These are phyloP conservation scores for Macroteleia sp. DNA, from an alignment of 2,888 invertebrate genomes.

Conservation along the genomic window DNA sequence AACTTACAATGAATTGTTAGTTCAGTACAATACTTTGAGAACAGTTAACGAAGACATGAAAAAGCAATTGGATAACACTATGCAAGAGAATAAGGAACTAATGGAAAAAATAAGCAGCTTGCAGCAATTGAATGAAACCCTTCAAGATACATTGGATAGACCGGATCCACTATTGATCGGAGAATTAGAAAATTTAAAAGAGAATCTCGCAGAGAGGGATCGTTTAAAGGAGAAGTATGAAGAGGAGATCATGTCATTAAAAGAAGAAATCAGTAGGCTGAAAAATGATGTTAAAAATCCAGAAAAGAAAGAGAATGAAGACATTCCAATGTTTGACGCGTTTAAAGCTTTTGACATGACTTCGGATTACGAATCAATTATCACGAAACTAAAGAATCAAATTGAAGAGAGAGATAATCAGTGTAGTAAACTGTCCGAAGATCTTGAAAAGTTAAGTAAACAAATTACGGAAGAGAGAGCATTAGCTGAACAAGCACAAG, in stretches of 20 bases:
- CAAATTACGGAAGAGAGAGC: conserved; percentile 56
- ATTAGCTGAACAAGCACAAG: conserved; percentile 54
- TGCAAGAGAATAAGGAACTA: conserved; percentile 85
- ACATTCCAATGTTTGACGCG: conserved; percentile 74
- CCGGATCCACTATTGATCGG: conserved; percentile 72
- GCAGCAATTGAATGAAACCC: conserved; percentile 83
- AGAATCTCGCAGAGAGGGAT: conserved; percentile 63
- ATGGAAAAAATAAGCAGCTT: conserved; percentile 85
- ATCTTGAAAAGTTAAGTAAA: conserved; percentile 46
- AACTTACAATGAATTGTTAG: conserved; percentile 87
- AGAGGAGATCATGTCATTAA: conserved; percentile 14
- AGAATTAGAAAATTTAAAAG: conserved; percentile 66
- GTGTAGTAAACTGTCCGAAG: conserved; percentile 56
- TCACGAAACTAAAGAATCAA: conserved; percentile 60
- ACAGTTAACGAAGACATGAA: conserved; percentile 87
- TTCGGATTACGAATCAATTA: conserved; percentile 41
- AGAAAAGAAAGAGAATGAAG: conserved; percentile 20
- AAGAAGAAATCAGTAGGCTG: conserved; percentile 11
- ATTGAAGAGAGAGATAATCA: conserved; percentile 68
- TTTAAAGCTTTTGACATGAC: conserved; percentile 73
- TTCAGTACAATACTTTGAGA: conserved; percentile 87
- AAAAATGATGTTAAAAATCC: background rate
- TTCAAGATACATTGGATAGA: conserved; percentile 81
- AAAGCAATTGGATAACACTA: conserved; percentile 86
- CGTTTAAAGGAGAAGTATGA: conserved; percentile 20